Evolutionary conservation across 2,797 vertebrate genomes (phyloP).

Genomic region (Esox masquinongy): DNA sequence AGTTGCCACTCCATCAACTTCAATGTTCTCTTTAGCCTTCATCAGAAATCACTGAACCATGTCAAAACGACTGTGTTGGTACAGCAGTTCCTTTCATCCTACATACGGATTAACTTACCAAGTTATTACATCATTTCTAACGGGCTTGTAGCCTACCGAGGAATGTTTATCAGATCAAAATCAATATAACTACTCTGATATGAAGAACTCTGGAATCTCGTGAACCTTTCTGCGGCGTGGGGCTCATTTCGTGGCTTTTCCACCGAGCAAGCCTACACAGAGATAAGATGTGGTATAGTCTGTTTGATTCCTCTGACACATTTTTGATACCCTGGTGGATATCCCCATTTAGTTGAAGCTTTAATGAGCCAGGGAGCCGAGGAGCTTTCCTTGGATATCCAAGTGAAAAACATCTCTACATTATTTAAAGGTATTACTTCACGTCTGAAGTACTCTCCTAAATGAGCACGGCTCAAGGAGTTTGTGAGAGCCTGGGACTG

Average conservation of each 20-base stretch:
- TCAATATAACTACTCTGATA: background rate
- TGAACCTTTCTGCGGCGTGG: background rate
- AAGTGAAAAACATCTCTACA: conserved; percentile 38
- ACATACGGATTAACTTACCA: background rate
- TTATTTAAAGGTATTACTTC: conserved; percentile 55
- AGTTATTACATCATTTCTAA: background rate
- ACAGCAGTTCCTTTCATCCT: background rate
- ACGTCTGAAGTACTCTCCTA: conserved; percentile 42
- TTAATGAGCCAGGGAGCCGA: conserved; percentile 40
- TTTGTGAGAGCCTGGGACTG: conserved; percentile 12
- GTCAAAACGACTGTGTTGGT: background rate
- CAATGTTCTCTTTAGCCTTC: background rate
- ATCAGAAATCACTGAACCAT: conserved; percentile 8
- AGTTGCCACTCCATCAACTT: background rate
- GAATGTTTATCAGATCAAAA: background rate
- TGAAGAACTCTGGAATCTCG: background rate
- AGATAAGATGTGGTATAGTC: conserved; percentile 14
- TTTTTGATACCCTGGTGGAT: conserved; percentile 43
- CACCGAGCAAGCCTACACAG: background rate
- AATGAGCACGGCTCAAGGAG: conserved; percentile 25
- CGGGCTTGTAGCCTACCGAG: background rate
- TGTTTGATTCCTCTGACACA: conserved; percentile 36
- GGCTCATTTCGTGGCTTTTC: background rate
- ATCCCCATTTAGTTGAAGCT: conserved; percentile 44
- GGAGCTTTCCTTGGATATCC: conserved; percentile 27